Base-by-base conservation (phyloP, 2,888 invertebrate genomes). In the Autographa pulchrina region DNA sequence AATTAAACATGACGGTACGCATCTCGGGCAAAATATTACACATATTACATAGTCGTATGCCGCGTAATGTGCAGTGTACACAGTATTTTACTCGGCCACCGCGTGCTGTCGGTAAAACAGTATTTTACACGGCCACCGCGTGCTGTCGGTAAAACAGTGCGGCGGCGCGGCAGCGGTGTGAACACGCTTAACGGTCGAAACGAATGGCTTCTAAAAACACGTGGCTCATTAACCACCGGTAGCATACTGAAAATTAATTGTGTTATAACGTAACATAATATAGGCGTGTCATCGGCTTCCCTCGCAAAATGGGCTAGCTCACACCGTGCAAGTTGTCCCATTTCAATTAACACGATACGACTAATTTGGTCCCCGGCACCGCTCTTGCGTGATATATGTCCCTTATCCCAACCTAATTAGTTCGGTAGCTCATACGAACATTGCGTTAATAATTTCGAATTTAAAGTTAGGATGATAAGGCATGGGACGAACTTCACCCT, bases 361-460 rank as follows among this genome's bases (percentile, higher is more conserved):
- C 77, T 84, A 86, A 86, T 78, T 80, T 77, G 81, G 77, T 85
- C 79, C 77, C 77, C 70, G 73, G 74, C 73, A 72, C 77, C 79
- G 80, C 65, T 75, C 73, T 74, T 72, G 74, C 74, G 72, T 85
- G 85, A 86, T 84, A 79, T 81, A 86, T 83, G 83, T 74, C 83
- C 81, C 79, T 81, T 85, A 85, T 79, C 85, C 84, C 65, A 71
- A 75, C 77, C 80, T 86, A 85, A 86, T 86, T 86, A 86, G 82
- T 83, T 83, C 78, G 64, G 85, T 82, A 81, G 78, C 75, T 81
- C 79, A 79, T 81, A 70, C 72, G 75, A 78, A 73, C 81, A 76
- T 74, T 76, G 73, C 77, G 84, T 82, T 86, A 80, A 86, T 86
- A 74, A 81, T 80, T 74, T 70, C 54, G 70, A 78, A 82, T 82